These are phyloP conservation scores for Lepeophtheirus nordmannii DNA, from an alignment of 2,888 invertebrate genomes.

Conservation along the genomic window DNA sequence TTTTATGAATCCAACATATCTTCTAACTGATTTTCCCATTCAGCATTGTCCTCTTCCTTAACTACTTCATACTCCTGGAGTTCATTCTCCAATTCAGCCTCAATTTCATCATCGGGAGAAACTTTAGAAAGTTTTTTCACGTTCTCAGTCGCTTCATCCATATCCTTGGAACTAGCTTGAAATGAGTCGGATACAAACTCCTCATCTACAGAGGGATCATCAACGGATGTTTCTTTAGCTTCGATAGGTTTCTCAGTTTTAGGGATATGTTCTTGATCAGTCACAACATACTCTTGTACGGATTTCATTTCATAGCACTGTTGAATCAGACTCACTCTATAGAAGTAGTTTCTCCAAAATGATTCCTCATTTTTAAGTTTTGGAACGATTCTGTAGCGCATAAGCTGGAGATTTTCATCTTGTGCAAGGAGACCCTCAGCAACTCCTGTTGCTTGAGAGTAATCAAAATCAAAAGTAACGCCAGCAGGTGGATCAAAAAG, in stretches of 20 bases:
- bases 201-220: slow-evolving; percentile 34
- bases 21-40: slow-evolving; percentile 54
- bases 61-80: slow-evolving; percentile 88
- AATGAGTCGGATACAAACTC: slow-evolving; percentile 64
- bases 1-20: slow-evolving; percentile 41
- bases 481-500: slow-evolving; percentile 89
- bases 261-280: not conserved
- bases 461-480: slow-evolving; percentile 87
- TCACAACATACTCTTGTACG: slow-evolving; percentile 12
- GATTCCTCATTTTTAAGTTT: slow-evolving; percentile 97
- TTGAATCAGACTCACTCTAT: slow-evolving; percentile 92
- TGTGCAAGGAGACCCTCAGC: slow-evolving; percentile 86
- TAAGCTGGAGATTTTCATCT: slow-evolving; percentile 88
- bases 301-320: slow-evolving; percentile 70
- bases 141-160: slow-evolving; percentile 56
- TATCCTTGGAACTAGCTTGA: slow-evolving; percentile 48
- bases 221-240: not conserved
- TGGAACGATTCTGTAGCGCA: slow-evolving; percentile 97
- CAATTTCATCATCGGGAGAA: slow-evolving; percentile 60
- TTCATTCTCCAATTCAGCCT: slow-evolving; percentile 85
- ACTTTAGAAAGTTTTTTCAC: slow-evolving; percentile 55
- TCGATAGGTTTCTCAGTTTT: not conserved
- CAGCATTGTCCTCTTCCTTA: slow-evolving; percentile 36
- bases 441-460: slow-evolving; percentile 76
- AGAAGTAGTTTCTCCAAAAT: slow-evolving; percentile 99